phyloP scores from a whole-genome alignment of 2,797 vertebrate genomes.

The Lagorchestes hirsutus region DNA sequence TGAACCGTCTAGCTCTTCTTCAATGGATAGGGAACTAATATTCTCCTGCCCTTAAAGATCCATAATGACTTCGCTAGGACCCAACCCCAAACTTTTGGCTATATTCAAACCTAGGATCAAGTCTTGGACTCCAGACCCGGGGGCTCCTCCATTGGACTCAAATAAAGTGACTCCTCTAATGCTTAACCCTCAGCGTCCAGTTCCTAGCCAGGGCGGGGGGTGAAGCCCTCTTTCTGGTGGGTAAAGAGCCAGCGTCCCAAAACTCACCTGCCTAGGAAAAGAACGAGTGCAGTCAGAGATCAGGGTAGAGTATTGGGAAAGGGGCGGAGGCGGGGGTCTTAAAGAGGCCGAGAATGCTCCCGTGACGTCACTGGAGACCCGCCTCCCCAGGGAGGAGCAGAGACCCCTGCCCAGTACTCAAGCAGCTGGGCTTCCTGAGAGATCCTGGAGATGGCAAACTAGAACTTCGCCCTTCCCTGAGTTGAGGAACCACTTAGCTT shows the following conservation, averaged over 20 bases:
- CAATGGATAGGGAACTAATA: neutral
- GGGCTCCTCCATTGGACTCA: neutral
- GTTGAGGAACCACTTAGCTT: neutral
- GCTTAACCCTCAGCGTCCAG: neutral
- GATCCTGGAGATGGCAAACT: neutral
- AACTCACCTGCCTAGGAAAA: conserved; percentile 55
- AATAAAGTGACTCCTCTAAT: neutral
- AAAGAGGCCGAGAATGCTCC: conserved; percentile 44
- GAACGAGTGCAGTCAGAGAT: neutral
- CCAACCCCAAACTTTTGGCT: neutral
- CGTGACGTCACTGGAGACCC: conserved; percentile 76
- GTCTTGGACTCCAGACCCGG: neutral
- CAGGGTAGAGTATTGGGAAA: conserved; percentile 28
- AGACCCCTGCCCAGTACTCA: conserved; percentile 52
- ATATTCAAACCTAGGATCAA: neutral
- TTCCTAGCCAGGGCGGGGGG: neutral
- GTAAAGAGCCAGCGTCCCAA: neutral
- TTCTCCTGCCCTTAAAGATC: neutral
- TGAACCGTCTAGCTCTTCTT: neutral
- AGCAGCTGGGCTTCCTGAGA: neutral
- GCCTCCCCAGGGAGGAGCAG: conserved; percentile 78
- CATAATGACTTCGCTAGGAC: neutral
- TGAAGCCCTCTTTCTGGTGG: neutral
- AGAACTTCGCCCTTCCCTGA: neutral
- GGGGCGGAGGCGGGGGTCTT: conserved; percentile 72